phyloP scores from a whole-genome alignment of 2,113 vertebrate genomes.

The Miniopterus natalensis region DNA sequence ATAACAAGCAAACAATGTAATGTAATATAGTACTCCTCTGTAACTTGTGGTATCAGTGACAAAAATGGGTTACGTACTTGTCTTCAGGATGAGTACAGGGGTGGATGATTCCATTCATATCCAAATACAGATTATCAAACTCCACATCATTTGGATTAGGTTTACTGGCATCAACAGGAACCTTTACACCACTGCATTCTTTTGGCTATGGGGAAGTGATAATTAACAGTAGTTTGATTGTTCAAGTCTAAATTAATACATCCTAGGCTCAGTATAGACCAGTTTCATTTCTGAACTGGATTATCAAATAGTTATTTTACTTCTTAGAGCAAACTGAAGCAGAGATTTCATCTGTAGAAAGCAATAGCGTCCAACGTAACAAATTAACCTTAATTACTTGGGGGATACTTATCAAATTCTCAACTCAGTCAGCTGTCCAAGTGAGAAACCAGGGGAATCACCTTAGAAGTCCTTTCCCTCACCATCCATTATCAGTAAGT shows the following conservation, averaged over 20 bases:
- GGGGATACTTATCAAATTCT: constrained; percentile 25
- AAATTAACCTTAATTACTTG: constrained; percentile 12
- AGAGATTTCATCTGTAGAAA: neutral
- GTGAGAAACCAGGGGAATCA: neutral
- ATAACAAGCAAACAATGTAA: constrained; percentile 47
- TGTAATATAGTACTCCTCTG: neutral
- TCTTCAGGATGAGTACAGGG: constrained; percentile 99
- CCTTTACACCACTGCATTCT: constrained; percentile 95
- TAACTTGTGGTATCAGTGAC: neutral
- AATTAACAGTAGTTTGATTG: constrained; percentile 62
- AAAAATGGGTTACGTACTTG: constrained; percentile 90
- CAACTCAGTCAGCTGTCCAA: constrained; percentile 18
- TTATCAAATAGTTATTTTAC: constrained; percentile 3
- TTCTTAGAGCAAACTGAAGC: constrained; percentile 49
- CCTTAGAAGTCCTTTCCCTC: constrained; percentile 18
- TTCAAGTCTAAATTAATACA: constrained; percentile 59
- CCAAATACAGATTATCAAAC: constrained; percentile 98
- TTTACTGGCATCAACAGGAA: constrained; percentile 95
- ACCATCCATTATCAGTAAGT: neutral
- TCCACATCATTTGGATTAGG: constrained; percentile 99
- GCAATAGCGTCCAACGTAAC: neutral
- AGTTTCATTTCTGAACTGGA: constrained; percentile 54
- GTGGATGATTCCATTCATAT: constrained; percentile 99
- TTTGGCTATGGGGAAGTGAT: constrained; percentile 89
- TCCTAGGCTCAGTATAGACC: constrained; percentile 26